Conservation (phyloP, 2,888 invertebrate genomes). For the Julus scanicus region DNA sequence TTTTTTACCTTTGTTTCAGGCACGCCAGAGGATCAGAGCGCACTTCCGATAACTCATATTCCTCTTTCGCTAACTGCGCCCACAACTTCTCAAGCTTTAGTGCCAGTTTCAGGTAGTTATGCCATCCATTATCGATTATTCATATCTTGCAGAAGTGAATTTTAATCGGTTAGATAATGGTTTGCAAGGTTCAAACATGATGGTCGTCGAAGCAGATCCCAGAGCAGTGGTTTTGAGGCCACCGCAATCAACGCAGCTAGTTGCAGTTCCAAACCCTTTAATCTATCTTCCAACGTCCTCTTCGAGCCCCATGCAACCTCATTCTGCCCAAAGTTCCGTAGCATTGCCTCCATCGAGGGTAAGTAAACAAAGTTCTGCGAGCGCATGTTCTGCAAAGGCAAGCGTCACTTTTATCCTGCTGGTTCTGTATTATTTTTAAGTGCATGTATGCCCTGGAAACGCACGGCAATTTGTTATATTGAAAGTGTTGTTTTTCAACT, state of each 20-base stretch:
- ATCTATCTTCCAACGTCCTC: conserved; percentile 1
- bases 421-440: no score
- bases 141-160: neutral
- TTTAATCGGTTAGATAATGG: neutral
- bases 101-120: conserved; percentile 44
- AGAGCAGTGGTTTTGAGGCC: conserved; percentile 17
- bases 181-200: conserved; percentile 36
- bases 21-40: conserved; percentile 31
- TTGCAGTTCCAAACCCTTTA: conserved; percentile 34
- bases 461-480: no score
- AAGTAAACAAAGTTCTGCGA: neutral
- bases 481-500: no score
- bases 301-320: neutral
- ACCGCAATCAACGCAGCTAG: neutral
- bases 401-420: neutral
- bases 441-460: no score
- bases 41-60: neutral
- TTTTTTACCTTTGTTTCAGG: conserved; percentile 6
- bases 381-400: neutral
- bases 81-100: conserved; percentile 51
- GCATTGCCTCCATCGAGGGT: conserved; percentile 20
- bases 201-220: conserved; percentile 32
- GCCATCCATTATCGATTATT: neutral
- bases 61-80: neutral
- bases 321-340: neutral